phyloP scores from a whole-genome alignment of 1,140 invertebrate species.

The Geopemphigus sp. region DNA sequence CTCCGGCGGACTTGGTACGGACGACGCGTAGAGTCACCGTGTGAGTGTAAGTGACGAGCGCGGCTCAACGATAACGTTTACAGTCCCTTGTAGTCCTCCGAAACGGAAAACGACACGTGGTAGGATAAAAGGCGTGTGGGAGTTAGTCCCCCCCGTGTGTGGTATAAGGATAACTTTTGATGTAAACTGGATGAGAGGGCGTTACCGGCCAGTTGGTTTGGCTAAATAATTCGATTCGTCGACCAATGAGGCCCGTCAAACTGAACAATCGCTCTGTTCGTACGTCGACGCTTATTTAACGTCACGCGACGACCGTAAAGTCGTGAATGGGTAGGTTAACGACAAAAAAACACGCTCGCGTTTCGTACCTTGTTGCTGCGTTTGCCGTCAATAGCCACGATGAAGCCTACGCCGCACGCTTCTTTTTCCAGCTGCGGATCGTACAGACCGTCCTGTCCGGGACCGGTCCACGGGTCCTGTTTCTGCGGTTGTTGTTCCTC shows the following conservation, averaged over 20 bases:
- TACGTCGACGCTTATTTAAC: no score
- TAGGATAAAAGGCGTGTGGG: no score
- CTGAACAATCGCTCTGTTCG: no score
- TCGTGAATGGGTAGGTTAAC: no score
- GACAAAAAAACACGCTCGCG: no score
- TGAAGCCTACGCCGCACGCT: conserved; percentile 97
- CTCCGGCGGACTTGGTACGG: background rate
- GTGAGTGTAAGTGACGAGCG: background rate
- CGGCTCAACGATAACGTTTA: no score
- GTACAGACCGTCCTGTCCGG: conserved; percentile 79
- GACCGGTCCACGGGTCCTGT: conserved; percentile 56
- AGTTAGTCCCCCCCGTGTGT: no score
- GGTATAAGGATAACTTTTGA: background rate
- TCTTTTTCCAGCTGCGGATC: conserved; percentile 91
- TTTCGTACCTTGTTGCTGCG: conserved; percentile 81
- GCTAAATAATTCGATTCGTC: no score
- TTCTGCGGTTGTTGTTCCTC: background rate
- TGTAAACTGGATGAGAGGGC: background rate
- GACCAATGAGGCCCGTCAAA: no score
- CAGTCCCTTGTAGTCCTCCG: no score
- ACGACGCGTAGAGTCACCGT: background rate
- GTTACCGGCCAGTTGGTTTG: no score
- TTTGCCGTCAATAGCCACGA: conserved; percentile 94
- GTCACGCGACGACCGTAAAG: background rate
- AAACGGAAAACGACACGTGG: no score